phyloP scores from a whole-genome alignment of 2,888 invertebrate species.

The Barypeithes pellucidus region DNA sequence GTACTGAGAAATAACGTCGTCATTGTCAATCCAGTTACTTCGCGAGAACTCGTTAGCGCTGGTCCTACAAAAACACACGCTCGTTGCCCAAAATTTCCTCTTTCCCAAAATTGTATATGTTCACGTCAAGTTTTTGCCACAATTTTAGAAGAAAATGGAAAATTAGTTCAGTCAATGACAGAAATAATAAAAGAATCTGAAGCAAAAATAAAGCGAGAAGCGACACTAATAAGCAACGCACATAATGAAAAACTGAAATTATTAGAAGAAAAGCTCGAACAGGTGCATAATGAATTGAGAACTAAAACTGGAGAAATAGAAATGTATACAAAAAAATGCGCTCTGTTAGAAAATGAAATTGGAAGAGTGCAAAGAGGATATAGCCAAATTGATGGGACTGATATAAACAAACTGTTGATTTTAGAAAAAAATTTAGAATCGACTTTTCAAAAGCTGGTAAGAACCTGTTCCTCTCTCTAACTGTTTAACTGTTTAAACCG shows the following conservation, averaged over 20 bases:
- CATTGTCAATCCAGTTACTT: too few relatives aligned
- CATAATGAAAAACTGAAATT: slow-evolving; percentile 76
- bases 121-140: too few relatives aligned
- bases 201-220: slow-evolving; percentile 74
- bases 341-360: slow-evolving; percentile 73
- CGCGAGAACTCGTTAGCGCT: too few relatives aligned
- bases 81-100: too few relatives aligned
- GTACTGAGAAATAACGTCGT: too few relatives aligned
- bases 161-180: slow-evolving; percentile 73
- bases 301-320: slow-evolving; percentile 74
- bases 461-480: slow-evolving; percentile 16
- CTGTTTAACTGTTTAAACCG: too few relatives aligned
- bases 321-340: slow-evolving; percentile 73
- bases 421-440: slow-evolving; percentile 75
- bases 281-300: slow-evolving; percentile 74
- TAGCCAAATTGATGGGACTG: slow-evolving; percentile 65
- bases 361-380: slow-evolving; percentile 69
- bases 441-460: slow-evolving; percentile 76
- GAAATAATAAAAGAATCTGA: slow-evolving; percentile 75
- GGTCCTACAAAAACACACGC: too few relatives aligned
- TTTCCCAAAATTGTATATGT: too few relatives aligned
- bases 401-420: slow-evolving; percentile 68
- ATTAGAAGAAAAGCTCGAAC: slow-evolving; percentile 74
- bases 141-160: slow-evolving; percentile 73
- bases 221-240: slow-evolving; percentile 74